Conservation (phyloP, 2,797 vertebrate genomes). For the Oreochromis grahami region DNA sequence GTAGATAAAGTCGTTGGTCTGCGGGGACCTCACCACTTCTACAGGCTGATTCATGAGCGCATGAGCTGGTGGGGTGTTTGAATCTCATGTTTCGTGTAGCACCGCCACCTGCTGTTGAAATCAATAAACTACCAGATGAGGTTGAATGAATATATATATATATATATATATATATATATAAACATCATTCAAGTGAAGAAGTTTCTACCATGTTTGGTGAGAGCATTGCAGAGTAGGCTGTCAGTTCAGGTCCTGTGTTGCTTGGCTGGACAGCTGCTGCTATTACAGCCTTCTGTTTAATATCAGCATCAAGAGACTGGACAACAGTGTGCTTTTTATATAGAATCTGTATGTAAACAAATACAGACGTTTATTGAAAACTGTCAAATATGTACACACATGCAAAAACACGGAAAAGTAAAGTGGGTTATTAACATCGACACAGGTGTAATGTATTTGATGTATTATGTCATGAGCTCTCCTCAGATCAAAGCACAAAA, state of each 20-base stretch:
- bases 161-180: not conserved
- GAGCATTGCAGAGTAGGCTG: slow-evolving; percentile 38
- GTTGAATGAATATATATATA: not conserved
- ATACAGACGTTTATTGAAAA: slow-evolving; percentile 86
- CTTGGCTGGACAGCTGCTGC: slow-evolving; percentile 84
- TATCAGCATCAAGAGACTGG: slow-evolving; percentile 33
- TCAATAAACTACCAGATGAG: not conserved
- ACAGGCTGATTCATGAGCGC: not conserved
- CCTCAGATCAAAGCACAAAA: not conserved
- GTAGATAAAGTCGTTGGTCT: not conserved
- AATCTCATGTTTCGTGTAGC: not conserved
- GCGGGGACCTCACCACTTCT: not conserved
- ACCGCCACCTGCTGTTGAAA: not conserved
- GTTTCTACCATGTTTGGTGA: not conserved
- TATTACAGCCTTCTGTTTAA: slow-evolving; percentile 81
- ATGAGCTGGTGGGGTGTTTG: not conserved
- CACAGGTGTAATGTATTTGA: slow-evolving; percentile 36
- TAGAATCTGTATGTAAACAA: slow-evolving; percentile 63
- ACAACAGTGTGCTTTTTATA: slow-evolving; percentile 48
- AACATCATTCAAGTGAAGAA: not conserved
- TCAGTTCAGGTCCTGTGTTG: slow-evolving; percentile 61
- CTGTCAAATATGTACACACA: slow-evolving; percentile 83
- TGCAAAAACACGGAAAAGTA: slow-evolving; percentile 1
- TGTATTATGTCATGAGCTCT: not conserved
- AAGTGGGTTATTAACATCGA: slow-evolving; percentile 65